Evolutionary conservation across 2,888 invertebrate species (phyloP), one percentile per base, ranked within the genome.

Genomic region (Pollenia labialis): DNA sequence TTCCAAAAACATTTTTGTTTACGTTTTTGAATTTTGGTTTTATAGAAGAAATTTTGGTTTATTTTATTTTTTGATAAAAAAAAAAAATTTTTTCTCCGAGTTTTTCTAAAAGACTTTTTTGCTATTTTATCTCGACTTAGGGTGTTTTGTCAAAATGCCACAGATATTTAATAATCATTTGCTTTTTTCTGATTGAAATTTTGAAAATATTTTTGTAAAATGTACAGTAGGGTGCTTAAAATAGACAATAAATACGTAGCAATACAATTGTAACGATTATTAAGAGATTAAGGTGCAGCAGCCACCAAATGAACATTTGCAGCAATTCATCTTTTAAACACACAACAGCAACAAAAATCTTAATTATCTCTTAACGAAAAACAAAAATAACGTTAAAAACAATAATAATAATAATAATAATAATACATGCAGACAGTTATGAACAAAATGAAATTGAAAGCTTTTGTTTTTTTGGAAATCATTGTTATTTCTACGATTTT

Each of bases 201-300:
- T 32, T 16, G 2, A 42, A 40, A 42, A 23, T 56, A 46, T 32
- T 9, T 23, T 18, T 23, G 32, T 32, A 0, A 4, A 32, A 32
- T 32, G 0, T 52, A 6, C n/a, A n/a, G n/a, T 64, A 42, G 52
- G 12, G 11, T n/a, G 60, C 23, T 32, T 9, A 11, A 46, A 46
- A 23, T 46, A 23, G 10, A 14, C 0, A 7, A 4, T 44, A 8
- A 10, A 32, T 11, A 23, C 9, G 23, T 56, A 56, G 32, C n/a
- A 72, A 58, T 69, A 16, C 58, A 52, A 60, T 23, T 74, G 48
- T 66, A 66, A 66, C 12, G 32, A 79, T 75, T 75, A 86, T 86
- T 82, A 79, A 86, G 64, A 50, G 64, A 80, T 86, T 80, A 69
- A 50, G 86, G 85, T 80, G 82, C 86, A 83, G 81, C 71, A 60